A percentile compares a stretch with the other conserved stretches of the same genome.
Evolutionary conservation across 1,140 invertebrate species (phyloP).

Genomic region (Bombus vancouverensis): DNA sequence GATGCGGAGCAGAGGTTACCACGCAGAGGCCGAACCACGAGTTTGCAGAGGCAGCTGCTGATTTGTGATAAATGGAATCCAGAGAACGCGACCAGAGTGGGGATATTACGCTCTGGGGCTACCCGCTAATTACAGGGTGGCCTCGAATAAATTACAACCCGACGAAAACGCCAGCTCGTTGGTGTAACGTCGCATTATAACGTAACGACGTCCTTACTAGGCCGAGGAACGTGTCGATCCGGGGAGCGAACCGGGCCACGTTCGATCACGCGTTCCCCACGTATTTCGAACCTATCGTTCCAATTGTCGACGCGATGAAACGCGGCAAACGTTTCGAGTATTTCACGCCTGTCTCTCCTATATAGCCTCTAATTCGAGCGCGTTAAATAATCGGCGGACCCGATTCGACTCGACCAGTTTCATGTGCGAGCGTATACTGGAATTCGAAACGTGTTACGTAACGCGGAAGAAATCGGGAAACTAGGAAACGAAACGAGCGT

Average conservation of each 20-base stretch:
- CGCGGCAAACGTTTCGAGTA: neutral
- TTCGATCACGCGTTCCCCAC: slow-evolving; percentile 20
- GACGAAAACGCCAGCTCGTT: slow-evolving; percentile 73
- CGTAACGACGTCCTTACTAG: slow-evolving; percentile 38
- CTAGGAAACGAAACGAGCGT: slow-evolving; percentile 34
- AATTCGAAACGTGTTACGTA: neutral
- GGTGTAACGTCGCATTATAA: slow-evolving; percentile 60
- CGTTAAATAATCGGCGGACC: neutral
- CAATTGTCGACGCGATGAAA: neutral
- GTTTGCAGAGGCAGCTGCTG: slow-evolving; percentile 74
- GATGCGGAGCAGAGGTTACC: slow-evolving; percentile 6
- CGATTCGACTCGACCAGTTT: slow-evolving; percentile 10
- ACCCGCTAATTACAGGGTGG: slow-evolving; percentile 77
- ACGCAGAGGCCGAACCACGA: slow-evolving; percentile 44
- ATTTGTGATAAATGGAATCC: slow-evolving; percentile 80
- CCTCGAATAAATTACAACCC: slow-evolving; percentile 78
- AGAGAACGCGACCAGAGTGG: slow-evolving; percentile 71
- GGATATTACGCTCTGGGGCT: slow-evolving; percentile 74
- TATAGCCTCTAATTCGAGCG: neutral
- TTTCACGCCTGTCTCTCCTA: neutral
- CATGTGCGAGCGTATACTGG: too few species aligned
- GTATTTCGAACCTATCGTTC: slow-evolving; percentile 44
- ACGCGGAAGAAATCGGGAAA: slow-evolving; percentile 17
- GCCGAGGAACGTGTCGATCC: slow-evolving; percentile 41
- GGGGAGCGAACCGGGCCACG: slow-evolving; percentile 3